These are phyloP conservation scores for Lagorchestes hirsutus DNA, from an alignment of 2,797 vertebrate species.

Conservation along the genomic window DNA sequence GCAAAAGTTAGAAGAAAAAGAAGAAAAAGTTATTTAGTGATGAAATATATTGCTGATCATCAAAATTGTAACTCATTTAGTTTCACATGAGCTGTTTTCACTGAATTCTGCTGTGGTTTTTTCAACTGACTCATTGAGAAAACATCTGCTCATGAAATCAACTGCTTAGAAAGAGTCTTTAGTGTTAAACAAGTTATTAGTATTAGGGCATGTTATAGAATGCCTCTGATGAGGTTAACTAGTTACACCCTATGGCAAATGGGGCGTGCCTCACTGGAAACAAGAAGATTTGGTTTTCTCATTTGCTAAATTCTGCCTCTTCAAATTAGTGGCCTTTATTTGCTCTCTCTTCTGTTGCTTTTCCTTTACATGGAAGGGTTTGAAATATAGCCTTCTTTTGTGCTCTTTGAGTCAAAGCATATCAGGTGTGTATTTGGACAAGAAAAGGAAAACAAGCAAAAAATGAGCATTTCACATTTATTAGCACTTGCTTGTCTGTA, in stretches of 20 bases:
- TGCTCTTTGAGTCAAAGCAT: background rate
- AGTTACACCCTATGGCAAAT: background rate
- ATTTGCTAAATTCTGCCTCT: background rate
- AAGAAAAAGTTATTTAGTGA: constrained; percentile 35
- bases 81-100: constrained; percentile 23
- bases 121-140: constrained; percentile 32
- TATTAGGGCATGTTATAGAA: constrained; percentile 21
- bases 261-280: background rate
- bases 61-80: constrained; percentile 32
- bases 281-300: background rate
- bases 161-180: constrained; percentile 15
- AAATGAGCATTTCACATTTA: background rate
- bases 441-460: background rate
- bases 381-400: background rate
- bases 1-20: too few species aligned
- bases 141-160: constrained; percentile 27
- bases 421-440: background rate
- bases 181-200: constrained; percentile 23
- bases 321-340: constrained; percentile 15
- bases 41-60: background rate
- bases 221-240: constrained; percentile 30
- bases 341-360: constrained; percentile 16
- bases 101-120: constrained; percentile 7
- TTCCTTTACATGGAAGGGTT: constrained; percentile 7
- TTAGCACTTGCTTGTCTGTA: background rate